A percentile compares a stretch with the other conserved stretches of the same genome.
Evolutionary conservation across 1,140 invertebrate genomes (phyloP).

Genomic region (Chrysomallon squamiferum): DNA sequence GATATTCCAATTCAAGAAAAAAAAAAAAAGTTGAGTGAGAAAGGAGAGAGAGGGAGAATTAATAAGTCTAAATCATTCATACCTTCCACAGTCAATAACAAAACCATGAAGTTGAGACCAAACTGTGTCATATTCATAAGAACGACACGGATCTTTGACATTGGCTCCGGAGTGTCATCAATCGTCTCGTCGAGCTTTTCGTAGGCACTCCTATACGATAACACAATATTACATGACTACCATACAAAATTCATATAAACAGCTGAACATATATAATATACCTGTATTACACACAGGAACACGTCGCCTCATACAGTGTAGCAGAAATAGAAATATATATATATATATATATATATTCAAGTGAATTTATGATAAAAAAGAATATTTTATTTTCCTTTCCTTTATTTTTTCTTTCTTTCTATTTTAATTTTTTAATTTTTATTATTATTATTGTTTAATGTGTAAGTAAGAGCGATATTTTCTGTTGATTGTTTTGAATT

Average conservation of each 20-base stretch:
- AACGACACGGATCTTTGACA: constrained; percentile 31
- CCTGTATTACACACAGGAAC: not conserved
- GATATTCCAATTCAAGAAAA: not conserved
- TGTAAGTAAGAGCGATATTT: too few relatives aligned
- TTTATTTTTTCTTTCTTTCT: not conserved
- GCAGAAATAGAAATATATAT: not conserved
- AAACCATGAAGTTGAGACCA: constrained; percentile 57
- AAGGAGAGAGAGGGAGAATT: too few relatives aligned
- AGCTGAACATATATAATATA: too few relatives aligned
- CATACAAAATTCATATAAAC: too few relatives aligned
- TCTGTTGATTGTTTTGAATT: too few relatives aligned
- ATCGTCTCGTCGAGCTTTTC: constrained; percentile 29
- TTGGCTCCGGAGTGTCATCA: constrained; percentile 21
- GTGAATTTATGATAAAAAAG: constrained; percentile 1
- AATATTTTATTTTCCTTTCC: not conserved
- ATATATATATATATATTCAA: constrained; percentile 12
- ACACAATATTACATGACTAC: too few relatives aligned
- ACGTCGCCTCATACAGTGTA: not conserved
- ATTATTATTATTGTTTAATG: too few relatives aligned
- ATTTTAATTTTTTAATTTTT: not conserved
- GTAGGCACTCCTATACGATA: not conserved
- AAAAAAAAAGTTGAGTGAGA: too few relatives aligned
- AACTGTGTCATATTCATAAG: constrained; percentile 53
- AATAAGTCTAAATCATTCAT: too few relatives aligned
- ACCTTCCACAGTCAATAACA: constrained; percentile 56